These are phyloP conservation scores for Brachionichthys hirsutus DNA, from an alignment of 2,113 vertebrate genomes.

Conservation along the genomic window DNA sequence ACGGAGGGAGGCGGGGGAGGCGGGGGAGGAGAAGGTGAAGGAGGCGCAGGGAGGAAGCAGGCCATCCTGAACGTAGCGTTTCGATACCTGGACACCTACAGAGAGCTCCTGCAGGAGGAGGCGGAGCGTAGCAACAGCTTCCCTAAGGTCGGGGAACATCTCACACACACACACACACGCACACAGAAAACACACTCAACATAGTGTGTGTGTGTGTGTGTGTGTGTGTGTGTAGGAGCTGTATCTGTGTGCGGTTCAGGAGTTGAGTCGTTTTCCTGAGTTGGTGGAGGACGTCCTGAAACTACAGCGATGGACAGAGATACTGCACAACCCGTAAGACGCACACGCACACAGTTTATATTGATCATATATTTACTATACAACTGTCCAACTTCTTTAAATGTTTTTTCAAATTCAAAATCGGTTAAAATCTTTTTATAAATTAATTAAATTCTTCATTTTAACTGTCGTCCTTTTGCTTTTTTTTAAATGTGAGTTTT, in stretches of 20 bases:
- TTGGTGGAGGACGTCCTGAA: slow-evolving; percentile 15
- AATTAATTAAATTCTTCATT: too few relatives aligned
- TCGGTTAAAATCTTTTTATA: too few relatives aligned
- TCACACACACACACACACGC: neutral
- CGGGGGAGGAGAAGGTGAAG: slow-evolving; percentile 51
- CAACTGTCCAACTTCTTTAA: too few relatives aligned
- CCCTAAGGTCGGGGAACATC: slow-evolving; percentile 72
- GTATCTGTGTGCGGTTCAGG: slow-evolving; percentile 1
- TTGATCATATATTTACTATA: too few relatives aligned
- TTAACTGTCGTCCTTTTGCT: too few relatives aligned
- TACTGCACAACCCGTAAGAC: slow-evolving; percentile 58
- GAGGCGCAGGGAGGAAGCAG: slow-evolving; percentile 81
- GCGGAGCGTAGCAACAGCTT: slow-evolving; percentile 83
- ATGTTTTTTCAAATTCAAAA: too few relatives aligned
- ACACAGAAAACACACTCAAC: neutral
- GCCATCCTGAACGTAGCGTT: slow-evolving; percentile 88
- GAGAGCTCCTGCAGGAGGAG: slow-evolving; percentile 93
- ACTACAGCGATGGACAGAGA: slow-evolving; percentile 14
- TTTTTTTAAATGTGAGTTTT: too few relatives aligned
- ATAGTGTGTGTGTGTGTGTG: slow-evolving; percentile 4
- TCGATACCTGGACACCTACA: slow-evolving; percentile 91
- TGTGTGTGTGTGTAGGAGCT: slow-evolving; percentile 2
- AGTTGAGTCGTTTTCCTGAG: slow-evolving; percentile 7
- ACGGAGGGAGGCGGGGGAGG: slow-evolving; percentile 26
- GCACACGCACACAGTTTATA: neutral